Percentiles rank a stretch among this genome's conserved stretches.
These are phyloP conservation scores for Sycophila sp. DNA, from an alignment of 1,140 invertebrate species.

Conservation along the genomic window DNA sequence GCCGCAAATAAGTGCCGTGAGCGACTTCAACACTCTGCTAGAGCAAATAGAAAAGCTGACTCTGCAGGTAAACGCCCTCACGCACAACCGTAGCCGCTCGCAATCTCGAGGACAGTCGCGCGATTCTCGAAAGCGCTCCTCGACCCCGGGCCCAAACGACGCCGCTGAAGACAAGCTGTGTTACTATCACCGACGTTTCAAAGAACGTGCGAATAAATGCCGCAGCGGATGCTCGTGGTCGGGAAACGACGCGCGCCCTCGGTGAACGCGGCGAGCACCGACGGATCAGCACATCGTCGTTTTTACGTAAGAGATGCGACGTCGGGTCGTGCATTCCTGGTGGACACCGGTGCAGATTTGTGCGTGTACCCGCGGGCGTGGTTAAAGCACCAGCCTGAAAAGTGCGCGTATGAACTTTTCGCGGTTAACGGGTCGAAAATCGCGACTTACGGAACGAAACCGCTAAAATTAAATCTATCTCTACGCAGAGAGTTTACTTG, in stretches of 20 bases:
- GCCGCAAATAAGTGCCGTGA: not conserved
- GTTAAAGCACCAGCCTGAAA: not conserved
- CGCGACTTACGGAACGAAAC: conserved; percentile 38
- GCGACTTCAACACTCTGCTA: no score
- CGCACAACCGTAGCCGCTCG: no score
- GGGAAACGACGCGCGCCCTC: not conserved
- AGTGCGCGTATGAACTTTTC: conserved; percentile 25
- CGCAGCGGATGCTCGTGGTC: not conserved
- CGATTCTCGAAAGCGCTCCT: not conserved
- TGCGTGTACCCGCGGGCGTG: conserved; percentile 15
- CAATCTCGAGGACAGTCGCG: not conserved
- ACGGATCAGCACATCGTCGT: not conserved
- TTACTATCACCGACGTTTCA: not conserved
- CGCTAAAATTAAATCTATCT: conserved; percentile 37
- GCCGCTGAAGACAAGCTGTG: no score
- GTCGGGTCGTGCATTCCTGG: not conserved
- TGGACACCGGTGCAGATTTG: conserved; percentile 40
- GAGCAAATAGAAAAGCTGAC: not conserved
- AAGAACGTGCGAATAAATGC: not conserved
- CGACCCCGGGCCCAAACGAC: not conserved
- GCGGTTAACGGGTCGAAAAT: conserved; percentile 45
- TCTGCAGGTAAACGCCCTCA: not conserved
- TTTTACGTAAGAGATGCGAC: conserved; percentile 16
- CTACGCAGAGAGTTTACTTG: conserved; percentile 40
- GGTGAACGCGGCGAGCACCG: not conserved